Percentiles rank a stretch among this genome's conserved stretches.
Conservation (phyloP, 30 jellyfish, hydroid and myxozoan species). For the Cassiopea xamachana region DNA sequence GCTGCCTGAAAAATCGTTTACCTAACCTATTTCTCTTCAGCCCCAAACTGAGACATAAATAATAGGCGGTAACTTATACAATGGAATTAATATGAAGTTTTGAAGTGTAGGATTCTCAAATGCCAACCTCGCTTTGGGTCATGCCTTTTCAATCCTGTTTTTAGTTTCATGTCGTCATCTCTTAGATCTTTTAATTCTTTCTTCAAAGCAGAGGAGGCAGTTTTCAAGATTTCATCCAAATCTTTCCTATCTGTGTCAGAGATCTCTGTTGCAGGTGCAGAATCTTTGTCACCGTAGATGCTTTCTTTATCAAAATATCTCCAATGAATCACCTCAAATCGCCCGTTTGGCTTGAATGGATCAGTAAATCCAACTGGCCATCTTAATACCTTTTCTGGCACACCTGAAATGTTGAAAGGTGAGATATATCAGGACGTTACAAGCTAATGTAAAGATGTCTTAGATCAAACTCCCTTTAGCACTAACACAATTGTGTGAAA, state of each 20-base stretch:
- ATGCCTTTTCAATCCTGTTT: conserved; percentile 92
- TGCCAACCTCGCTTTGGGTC: conserved; percentile 96
- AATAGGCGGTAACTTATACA: no score
- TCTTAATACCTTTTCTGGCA: conserved; percentile 84
- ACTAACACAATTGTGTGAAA: no score
- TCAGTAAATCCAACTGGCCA: conserved; percentile 97
- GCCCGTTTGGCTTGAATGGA: conserved; percentile 90
- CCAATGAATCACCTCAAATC: conserved; percentile 98
- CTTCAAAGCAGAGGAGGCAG: conserved; percentile 61
- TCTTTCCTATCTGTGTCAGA: conserved; percentile 69
- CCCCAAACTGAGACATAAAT: no score
- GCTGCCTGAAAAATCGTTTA: no score
- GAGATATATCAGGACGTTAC: neutral
- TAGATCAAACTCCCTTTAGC: no score
- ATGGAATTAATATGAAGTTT: no score
- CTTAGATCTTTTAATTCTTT: conserved; percentile 21
- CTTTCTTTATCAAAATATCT: conserved; percentile 74
- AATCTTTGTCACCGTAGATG: conserved; percentile 71
- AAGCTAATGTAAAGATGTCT: neutral
- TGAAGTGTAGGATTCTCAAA: neutral
- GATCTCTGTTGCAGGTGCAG: conserved; percentile 79
- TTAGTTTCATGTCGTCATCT: conserved; percentile 28
- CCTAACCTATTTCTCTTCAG: no score
- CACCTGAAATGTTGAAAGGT: conserved; percentile 56
- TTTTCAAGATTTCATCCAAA: conserved; percentile 71